Base-by-base conservation (phyloP, 2,888 invertebrate species). In the Hartigia nigra region DNA sequence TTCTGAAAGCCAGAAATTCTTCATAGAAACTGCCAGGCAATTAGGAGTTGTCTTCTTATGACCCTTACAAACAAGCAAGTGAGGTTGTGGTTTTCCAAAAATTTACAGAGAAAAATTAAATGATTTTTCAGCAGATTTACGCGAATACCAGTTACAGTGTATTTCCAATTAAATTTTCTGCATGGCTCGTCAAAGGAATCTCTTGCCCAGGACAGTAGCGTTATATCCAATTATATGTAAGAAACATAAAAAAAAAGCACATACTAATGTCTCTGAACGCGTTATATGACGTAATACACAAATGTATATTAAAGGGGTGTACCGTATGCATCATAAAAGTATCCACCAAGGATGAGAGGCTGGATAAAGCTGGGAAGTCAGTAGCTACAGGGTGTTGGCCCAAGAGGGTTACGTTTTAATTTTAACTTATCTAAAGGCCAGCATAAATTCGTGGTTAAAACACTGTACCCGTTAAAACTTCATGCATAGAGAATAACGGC, bases 391-490 rank as follows among this genome's bases (percentile, higher is more conserved):
- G 75, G 4, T 32, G 23, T 23, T 23, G 55, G 55, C 9, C 55
- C 55, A 36, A 23, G n/a, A n/a, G 39, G 55, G 31, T 69, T 37
- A 76, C 79, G 77, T 82, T 86, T 84, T 84, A 83, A 87, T 86
- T 84, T 84, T 72, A 82, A 85, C 79, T 84, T 85, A 85, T 84
- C 85, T 82, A 81, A 81, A 23, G 81, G 77, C 77, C 70, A 75
- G 75, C 82, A 82, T 85, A 85, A 84, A 86, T 85, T 86, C 79
- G 79, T 77, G 77, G 74, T 77, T 82, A 79, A 84, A 82, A 82
- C 79, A 82, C 75, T 76, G 79, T 72, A 76, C 81, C 79, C 81
- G 82, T 81, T 83, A 81, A 82, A 84, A 82, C 79, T 84, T 85
- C 79, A 76, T 80, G 77, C 81, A 78, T 75, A 77, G 77, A 74